phyloP scores from a whole-genome alignment of 2,888 invertebrate genomes.

The Micoletzkya japonica region DNA sequence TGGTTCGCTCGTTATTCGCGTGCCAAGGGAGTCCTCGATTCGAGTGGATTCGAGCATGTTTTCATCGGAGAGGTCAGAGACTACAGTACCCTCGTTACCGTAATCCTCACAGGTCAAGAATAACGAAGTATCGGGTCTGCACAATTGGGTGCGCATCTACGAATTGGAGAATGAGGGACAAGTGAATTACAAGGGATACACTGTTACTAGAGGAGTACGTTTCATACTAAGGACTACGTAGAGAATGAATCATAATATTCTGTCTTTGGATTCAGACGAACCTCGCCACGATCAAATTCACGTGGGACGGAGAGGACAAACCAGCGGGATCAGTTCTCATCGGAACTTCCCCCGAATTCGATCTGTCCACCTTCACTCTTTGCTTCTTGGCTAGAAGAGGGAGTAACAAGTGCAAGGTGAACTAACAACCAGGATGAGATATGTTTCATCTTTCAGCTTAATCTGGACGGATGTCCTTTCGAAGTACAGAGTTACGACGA shows the following conservation, averaged over 20 bases:
- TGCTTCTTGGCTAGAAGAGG: constrained; percentile 24
- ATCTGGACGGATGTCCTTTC: background rate
- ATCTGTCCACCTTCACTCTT: constrained; percentile 8
- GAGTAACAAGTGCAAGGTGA: background rate
- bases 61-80: constrained; percentile 78
- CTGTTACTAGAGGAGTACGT: constrained; percentile 2
- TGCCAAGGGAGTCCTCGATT: constrained; percentile 75
- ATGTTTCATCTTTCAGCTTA: background rate
- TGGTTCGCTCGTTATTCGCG: constrained; percentile 78
- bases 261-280: constrained; percentile 4
- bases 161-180: constrained; percentile 76
- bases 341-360: constrained; percentile 21
- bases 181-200: constrained; percentile 24
- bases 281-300: constrained; percentile 16
- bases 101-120: constrained; percentile 68
- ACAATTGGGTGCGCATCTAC: constrained; percentile 86
- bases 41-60: constrained; percentile 88
- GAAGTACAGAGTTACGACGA: constrained; percentile 2
- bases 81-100: background rate
- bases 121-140: constrained; percentile 75
- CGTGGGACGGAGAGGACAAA: constrained; percentile 13
- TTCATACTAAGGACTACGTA: background rate
- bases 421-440: background rate
- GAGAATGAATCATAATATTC: background rate
- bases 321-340: constrained; percentile 10